phyloP scores from a whole-genome alignment of 2,797 vertebrate species.

The Nannoperca obscura region DNA sequence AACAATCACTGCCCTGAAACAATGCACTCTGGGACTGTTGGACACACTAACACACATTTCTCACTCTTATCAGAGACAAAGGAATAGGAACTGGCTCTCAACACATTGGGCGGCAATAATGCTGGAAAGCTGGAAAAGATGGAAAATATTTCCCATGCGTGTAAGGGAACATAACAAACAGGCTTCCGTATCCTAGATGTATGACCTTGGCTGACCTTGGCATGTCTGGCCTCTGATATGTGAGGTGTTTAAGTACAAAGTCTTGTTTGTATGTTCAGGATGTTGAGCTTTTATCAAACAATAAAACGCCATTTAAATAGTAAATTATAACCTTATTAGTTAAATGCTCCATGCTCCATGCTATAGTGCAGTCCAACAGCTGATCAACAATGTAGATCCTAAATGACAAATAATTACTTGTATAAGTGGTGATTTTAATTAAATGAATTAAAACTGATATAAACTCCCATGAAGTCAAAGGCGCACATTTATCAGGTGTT shows the following conservation, averaged over 20 bases:
- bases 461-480: constrained; percentile 38
- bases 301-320: neutral
- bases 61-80: constrained; percentile 65
- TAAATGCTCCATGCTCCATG: neutral
- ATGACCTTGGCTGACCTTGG: constrained; percentile 34
- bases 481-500: constrained; percentile 42
- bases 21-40: constrained; percentile 58
- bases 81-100: constrained; percentile 58
- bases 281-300: neutral
- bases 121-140: constrained; percentile 35
- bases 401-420: constrained; percentile 24
- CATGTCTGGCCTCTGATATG: constrained; percentile 11
- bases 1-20: constrained; percentile 63
- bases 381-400: constrained; percentile 12
- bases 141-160: constrained; percentile 58
- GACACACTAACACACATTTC: constrained; percentile 49
- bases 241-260: neutral
- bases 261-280: neutral
- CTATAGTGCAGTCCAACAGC: neutral
- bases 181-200: constrained; percentile 34
- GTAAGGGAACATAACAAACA: constrained; percentile 45
- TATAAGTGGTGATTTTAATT: constrained; percentile 32
- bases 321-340: neutral
- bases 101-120: constrained; percentile 31
- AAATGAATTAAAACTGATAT: constrained; percentile 34